phyloP scores from a whole-genome alignment of 2,113 vertebrate species.

The Tichodroma muraria region DNA sequence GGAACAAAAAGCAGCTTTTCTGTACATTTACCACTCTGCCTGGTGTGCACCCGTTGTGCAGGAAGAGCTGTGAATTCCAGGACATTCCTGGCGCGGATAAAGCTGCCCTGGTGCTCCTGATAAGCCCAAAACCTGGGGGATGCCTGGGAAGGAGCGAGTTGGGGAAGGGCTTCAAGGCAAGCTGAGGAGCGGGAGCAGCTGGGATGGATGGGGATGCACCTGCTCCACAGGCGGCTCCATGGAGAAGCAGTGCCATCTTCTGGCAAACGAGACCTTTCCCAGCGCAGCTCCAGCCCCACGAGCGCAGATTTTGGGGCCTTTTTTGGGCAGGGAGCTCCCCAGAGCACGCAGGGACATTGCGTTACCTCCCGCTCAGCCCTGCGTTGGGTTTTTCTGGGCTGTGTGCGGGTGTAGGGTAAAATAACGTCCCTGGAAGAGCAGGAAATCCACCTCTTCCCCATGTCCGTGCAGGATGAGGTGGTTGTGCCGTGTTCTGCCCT shows the following conservation, averaged over 20 bases:
- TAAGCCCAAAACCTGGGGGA: neutral
- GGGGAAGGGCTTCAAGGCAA: neutral
- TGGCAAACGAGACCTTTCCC: neutral
- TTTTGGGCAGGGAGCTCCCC: neutral
- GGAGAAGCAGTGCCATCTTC: constrained; percentile 42
- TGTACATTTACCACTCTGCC: rapidly evolving
- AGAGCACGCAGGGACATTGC: rapidly evolving
- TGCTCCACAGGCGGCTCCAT: neutral
- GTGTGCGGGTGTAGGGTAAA: neutral
- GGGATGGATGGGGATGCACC: neutral
- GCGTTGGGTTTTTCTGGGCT: rapidly evolving
- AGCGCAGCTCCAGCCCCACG: neutral
- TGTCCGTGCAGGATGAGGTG: rapidly evolving
- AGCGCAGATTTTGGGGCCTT: rapidly evolving
- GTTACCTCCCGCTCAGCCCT: rapidly evolving
- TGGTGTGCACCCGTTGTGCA: rapidly evolving
- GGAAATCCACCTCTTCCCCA: neutral
- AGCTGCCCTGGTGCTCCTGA: neutral
- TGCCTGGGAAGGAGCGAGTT: rapidly evolving
- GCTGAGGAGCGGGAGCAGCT: neutral
- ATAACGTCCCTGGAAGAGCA: neutral
- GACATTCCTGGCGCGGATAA: neutral
- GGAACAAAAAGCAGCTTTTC: neutral
- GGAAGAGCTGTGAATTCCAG: neutral
- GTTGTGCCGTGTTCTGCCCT: rapidly evolving